Conservation (phyloP, 2,113 vertebrate species). For the Ctenomys sociabilis region DNA sequence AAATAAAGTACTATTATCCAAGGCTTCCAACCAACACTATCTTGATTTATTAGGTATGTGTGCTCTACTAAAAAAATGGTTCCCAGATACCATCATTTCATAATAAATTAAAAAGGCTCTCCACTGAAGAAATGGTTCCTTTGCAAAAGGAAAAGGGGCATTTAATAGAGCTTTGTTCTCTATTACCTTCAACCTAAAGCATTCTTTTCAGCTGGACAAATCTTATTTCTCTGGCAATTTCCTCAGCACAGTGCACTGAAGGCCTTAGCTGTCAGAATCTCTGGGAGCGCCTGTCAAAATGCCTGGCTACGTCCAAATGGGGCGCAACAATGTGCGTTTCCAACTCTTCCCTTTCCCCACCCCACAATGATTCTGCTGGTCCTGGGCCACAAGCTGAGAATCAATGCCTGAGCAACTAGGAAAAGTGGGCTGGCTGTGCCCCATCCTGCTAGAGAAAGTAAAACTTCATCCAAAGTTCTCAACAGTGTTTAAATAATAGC, state of each 20-base stretch:
- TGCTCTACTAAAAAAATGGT: constrained; percentile 52
- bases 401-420: not conserved
- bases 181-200: not conserved
- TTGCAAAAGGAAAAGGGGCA: constrained; percentile 52
- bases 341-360: not conserved
- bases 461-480: not conserved
- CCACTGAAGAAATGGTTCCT: constrained; percentile 26
- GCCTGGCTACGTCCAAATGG: not conserved
- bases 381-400: not conserved
- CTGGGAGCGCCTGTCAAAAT: not conserved
- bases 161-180: constrained; percentile 39
- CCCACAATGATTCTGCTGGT: not conserved
- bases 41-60: constrained; percentile 40
- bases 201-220: constrained; percentile 10
- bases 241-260: not conserved
- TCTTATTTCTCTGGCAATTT: not conserved
- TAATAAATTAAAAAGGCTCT: constrained; percentile 51
- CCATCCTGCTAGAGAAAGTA: no score
- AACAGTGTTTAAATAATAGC: not conserved
- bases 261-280: not conserved
- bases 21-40: not conserved
- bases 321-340: not conserved
- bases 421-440: not conserved
- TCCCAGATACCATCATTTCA: constrained; percentile 56
- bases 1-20: not conserved